Percentiles rank a stretch among this genome's conserved stretches.
phyloP scores from a whole-genome alignment of 2,888 invertebrate genomes.

The Pseudanteris insignis region DNA sequence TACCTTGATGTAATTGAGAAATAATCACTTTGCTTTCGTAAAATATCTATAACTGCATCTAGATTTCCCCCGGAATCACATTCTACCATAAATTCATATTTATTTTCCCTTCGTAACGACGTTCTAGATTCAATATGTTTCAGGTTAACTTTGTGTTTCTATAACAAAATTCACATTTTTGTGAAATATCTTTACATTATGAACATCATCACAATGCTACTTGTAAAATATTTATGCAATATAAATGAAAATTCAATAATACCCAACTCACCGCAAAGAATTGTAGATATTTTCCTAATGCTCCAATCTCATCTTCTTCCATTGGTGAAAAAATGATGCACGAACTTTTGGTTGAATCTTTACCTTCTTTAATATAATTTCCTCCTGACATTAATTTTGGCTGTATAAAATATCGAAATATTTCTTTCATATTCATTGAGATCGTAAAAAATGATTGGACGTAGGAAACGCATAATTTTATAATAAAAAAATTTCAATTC shows the following conservation, averaged over 20 bases:
- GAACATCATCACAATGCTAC: too few relatives aligned
- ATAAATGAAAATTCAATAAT: too few relatives aligned
- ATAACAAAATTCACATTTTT: constrained; percentile 10
- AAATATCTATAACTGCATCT: constrained; percentile 77
- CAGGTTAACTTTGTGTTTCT: constrained; percentile 77
- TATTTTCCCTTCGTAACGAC: constrained; percentile 78
- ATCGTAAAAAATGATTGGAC: too few relatives aligned
- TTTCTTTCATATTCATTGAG: too few relatives aligned
- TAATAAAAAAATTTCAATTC: too few relatives aligned
- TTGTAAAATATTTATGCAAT: too few relatives aligned
- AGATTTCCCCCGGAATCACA: constrained; percentile 84
- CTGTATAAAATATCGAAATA: constrained; percentile 67
- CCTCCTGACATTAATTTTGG: constrained; percentile 83
- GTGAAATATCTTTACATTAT: too few relatives aligned
- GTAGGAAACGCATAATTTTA: too few relatives aligned
- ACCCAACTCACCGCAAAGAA: constrained; percentile 85
- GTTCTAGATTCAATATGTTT: constrained; percentile 94
- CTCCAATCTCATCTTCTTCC: constrained; percentile 84
- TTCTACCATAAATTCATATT: constrained; percentile 95
- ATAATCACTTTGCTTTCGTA: constrained; percentile 78
- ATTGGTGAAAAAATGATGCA: constrained; percentile 89
- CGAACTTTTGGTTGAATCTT: constrained; percentile 79
- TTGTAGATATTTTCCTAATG: constrained; percentile 85
- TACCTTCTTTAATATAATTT: constrained; percentile 84
- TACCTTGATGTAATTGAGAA: constrained; percentile 83